Evolutionary conservation across 2,888 invertebrate genomes (phyloP).

Genomic region (Polia nebulosa): DNA sequence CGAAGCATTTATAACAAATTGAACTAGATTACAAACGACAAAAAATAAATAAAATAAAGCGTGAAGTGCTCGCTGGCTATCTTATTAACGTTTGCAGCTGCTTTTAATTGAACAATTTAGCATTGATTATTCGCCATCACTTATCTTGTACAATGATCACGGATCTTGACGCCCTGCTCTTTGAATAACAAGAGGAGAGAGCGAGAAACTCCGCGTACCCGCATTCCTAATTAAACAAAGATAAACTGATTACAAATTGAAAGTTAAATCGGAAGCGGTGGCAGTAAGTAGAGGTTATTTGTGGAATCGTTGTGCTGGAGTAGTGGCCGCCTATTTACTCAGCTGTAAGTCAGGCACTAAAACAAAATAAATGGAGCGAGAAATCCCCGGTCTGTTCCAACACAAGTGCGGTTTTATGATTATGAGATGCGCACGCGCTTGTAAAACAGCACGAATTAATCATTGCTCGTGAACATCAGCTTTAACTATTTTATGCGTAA

Average conservation of each 20-base stretch:
- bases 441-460: slow-evolving; percentile 75
- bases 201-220: slow-evolving; percentile 38
- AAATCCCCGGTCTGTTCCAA: slow-evolving; percentile 75
- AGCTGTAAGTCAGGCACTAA: slow-evolving; percentile 78
- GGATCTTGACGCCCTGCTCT: slow-evolving; percentile 48
- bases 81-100: slow-evolving; percentile 52
- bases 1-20: slow-evolving; percentile 8
- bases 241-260: slow-evolving; percentile 64
- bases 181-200: slow-evolving; percentile 63
- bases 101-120: slow-evolving; percentile 56
- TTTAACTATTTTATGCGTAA: slow-evolving; percentile 58
- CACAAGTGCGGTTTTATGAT: slow-evolving; percentile 82
- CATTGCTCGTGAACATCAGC: slow-evolving; percentile 62
- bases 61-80: slow-evolving; percentile 20
- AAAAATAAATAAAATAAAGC: slow-evolving; percentile 28
- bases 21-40: slow-evolving; percentile 42
- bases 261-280: slow-evolving; percentile 58
- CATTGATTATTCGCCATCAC: slow-evolving; percentile 58
- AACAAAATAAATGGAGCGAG: slow-evolving; percentile 81
- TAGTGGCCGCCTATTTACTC: slow-evolving; percentile 76
- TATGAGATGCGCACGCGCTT: slow-evolving; percentile 80
- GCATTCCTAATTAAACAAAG: slow-evolving; percentile 60
- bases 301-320: slow-evolving; percentile 61
- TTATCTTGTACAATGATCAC: slow-evolving; percentile 60
- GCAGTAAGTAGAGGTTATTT: slow-evolving; percentile 66